Base-by-base conservation (phyloP, 2,113 vertebrate species). In the Catagonus wagneri region DNA sequence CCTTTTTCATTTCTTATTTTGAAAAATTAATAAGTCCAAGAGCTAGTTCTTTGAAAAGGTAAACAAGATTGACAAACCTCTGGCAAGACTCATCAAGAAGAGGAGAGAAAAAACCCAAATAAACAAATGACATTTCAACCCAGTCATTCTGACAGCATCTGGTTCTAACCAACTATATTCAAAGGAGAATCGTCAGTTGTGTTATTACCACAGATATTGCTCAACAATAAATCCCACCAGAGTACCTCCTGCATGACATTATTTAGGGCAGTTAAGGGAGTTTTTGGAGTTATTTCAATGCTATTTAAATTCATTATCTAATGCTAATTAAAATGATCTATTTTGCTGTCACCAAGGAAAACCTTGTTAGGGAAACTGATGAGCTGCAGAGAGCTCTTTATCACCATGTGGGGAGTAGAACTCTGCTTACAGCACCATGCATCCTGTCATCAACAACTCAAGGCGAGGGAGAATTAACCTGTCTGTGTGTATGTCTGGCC, bases 291-390 rank as follows among this genome's bases (percentile, higher is more conserved):
- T 32, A 96, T 91, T 97, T 97, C 94, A 89, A 71, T 86, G 72
- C 74, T 58, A 23, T 96, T 98, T 97, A 98, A 98, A 97, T 96
- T 97, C 84, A 98, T 98, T 98, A 98, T 93, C 97, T 94, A 93
- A 84, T 93, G 72, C 97, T 98, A 98, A 98, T 98, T 98, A 98
- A 98, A 98, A 96, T 63, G 12, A 98, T 97, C 96, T 96, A 89
- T 89, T 98, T 97, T 83, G 29, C 34, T 97, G 95, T 97, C 96
- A 98, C 95, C 63, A 79, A 97, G 97, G 97, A 98, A 98, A 98
- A 98, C 98, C 97, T 96, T 98, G 95, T 98, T 98, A 98, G 83
- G 96, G 94, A 95, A 97, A 95, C 84, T 83, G 97, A 97, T 92
- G 93, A 98, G 86, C 93, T 96, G 36, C 66, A 94, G 50, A 2